Base-by-base conservation (phyloP, 2,888 invertebrate species). In the Pheosia gnoma region DNA sequence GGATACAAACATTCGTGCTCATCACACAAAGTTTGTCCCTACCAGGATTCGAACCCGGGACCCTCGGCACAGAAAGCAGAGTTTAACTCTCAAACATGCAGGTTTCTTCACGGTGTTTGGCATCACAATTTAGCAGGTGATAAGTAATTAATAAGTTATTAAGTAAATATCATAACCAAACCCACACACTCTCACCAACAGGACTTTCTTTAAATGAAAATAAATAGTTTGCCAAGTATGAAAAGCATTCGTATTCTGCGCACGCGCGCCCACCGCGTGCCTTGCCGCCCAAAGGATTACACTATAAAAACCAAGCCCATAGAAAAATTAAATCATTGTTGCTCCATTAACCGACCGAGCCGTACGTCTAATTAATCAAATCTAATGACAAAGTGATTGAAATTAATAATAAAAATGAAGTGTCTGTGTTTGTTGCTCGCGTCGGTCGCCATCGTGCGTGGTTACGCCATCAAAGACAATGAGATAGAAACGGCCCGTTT, bases 241-340 rank as follows among this genome's bases (percentile, higher is more conserved):
- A 87, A 84, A 79, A 81, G 80, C 67, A 78, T 92, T 88, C 68
- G 63, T 70, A 93, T 89, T 79, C 93, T 3, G 3, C n/a, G 45
- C 91, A 88, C 87, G 91, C 83, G 73, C 81, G 0, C 8, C 25
- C 60, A 68, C 84, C 88, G 90, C 91, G 89, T 89, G 91, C 91
- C 86, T 92, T 83, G 91, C 92, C 93, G 91, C 89, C 91, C 94
- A 88, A 93, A 92, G 92, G 91, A 91, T 86, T 89, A 86, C 89
- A 87, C 63, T 95, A 95, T 95, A 95, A 94, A 94, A 94, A 95
- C 95, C 94, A 95, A 95, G 95, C 95, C 95, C 95, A 95, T 93
- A 86, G 89, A 90, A 93, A 93, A 93, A 92, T 93, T 93, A 89
- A 93, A 91, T 93, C 93, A 93, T 89, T 93, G 91, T 91, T 90